A percentile compares a stretch with the other conserved stretches of the same genome.
These are phyloP conservation scores for Phyllotis vaccarum DNA, from an alignment of 2,797 vertebrate genomes.

Conservation along the genomic window DNA sequence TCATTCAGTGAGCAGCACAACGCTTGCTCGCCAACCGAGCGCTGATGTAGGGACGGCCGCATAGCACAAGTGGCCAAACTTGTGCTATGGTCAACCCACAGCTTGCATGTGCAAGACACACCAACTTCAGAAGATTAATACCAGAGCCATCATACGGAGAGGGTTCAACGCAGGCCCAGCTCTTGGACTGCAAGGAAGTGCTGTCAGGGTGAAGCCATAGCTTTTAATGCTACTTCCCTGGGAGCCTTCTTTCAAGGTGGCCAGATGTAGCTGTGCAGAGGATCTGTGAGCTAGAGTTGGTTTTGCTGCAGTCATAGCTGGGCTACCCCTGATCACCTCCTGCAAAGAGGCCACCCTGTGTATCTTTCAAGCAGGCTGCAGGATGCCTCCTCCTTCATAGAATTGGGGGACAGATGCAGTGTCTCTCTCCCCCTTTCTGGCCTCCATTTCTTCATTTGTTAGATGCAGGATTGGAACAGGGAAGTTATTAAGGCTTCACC, in stretches of 20 bases:
- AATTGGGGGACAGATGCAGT: too few relatives aligned
- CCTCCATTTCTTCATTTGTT: neutral
- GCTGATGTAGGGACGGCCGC: neutral
- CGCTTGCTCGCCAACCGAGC: too few relatives aligned
- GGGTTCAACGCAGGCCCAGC: neutral
- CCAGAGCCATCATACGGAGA: neutral
- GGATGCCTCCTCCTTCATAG: neutral
- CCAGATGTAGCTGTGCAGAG: neutral
- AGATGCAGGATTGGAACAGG: neutral
- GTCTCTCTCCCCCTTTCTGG: neutral
- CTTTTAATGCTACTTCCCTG: accelerated
- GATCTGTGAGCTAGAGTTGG: neutral
- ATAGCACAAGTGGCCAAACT: too few relatives aligned
- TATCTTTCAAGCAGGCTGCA: neutral
- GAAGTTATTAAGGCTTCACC: neutral
- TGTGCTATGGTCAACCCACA: neutral
- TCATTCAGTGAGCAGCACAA: too few relatives aligned
- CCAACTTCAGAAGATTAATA: neutral
- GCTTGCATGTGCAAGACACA: accelerated
- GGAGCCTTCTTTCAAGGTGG: neutral
- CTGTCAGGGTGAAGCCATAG: neutral
- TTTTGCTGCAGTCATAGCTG: accelerated
- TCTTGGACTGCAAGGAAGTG: neutral
- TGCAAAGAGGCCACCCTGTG: neutral
- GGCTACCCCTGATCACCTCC: neutral